phyloP scores from a whole-genome alignment of 2,113 vertebrate species.

The Seriola dumerili region DNA sequence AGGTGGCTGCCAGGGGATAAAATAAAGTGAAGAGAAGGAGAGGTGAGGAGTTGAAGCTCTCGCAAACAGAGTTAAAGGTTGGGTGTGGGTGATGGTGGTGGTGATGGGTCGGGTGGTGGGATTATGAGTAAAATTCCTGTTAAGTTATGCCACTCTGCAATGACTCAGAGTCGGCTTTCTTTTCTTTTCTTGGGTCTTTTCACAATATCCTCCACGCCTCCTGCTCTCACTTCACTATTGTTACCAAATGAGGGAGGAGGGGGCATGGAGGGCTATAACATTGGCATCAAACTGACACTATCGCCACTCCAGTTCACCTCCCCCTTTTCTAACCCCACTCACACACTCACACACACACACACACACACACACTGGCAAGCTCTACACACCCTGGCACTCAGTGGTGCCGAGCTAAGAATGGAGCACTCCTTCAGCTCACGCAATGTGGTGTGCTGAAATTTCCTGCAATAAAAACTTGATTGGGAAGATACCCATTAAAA shows the following conservation, averaged over 20 bases:
- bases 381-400: slow-evolving; percentile 75
- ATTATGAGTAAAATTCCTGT: slow-evolving; percentile 45
- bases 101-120: slow-evolving; percentile 32
- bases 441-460: slow-evolving; percentile 87
- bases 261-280: slow-evolving; percentile 46
- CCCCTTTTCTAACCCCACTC: slow-evolving; percentile 29
- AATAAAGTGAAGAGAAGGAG: slow-evolving; percentile 29
- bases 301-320: slow-evolving; percentile 47
- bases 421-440: slow-evolving; percentile 83
- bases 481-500: slow-evolving; percentile 85
- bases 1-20: slow-evolving; percentile 53
- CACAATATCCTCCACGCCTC: slow-evolving; percentile 37
- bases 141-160: slow-evolving; percentile 50
- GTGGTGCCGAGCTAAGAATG: slow-evolving; percentile 84
- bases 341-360: slow-evolving; percentile 56
- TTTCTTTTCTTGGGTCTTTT: slow-evolving; percentile 25
- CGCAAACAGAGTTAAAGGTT: slow-evolving; percentile 50
- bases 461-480: slow-evolving; percentile 88
- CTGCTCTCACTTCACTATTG: slow-evolving; percentile 62
- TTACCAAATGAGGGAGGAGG: slow-evolving; percentile 51
- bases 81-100: slow-evolving; percentile 53
- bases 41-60: slow-evolving; percentile 53
- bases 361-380: slow-evolving; percentile 71
- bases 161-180: slow-evolving; percentile 51
- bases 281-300: slow-evolving; percentile 64